Evolutionary conservation across 2,888 invertebrate genomes (phyloP), one percentile per base, ranked within the genome.

Genomic region (Rhopalosiphum nymphaeae): DNA sequence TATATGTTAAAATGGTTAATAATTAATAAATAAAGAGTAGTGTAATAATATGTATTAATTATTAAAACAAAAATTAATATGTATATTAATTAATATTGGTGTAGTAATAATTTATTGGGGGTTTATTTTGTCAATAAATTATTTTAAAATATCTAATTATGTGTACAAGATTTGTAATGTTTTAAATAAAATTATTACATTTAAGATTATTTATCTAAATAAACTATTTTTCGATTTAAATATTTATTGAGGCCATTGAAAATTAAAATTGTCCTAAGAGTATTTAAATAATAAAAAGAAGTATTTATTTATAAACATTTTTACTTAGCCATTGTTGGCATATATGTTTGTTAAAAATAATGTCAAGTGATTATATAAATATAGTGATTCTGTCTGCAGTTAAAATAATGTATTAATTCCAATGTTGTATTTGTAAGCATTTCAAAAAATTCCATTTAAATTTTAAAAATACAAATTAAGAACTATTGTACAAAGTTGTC

Each of bases 331-430:
- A 25, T 56, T 78, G 88, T 92, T n/a, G 88, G 42, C 92, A 44
- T 67, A 78, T 92, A 78, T 92, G 92, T 89, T 92, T 92, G 92
- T 92, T 89, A 92, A 92, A 92, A 92, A 78, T 78, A 92, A 56
- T 89, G 88, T 89, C 92, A 88, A 87, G 36, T 46, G 36, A 53
- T 53, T 84, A 84, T 92, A 46, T 92, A 92, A 88, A 89, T 89
- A 53, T 92, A 78, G 25, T 89, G 67, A 89, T 78, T 92, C n/a
- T 49, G 10, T 67, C 61, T 1, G 25, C 57, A 57, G 3, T 49
- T 88, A 21, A 88, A 89, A 92, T 89, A 89, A 78, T 92, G 49
- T 87, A 90, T 67, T 87, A 67, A 49, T 57, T 92, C 46, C 57
- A 86, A 91, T 91, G 49, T 92, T 92, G 36, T 88, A 92, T 88